Evolutionary conservation across 1,140 invertebrate species (phyloP).

Genomic region (Harlomillsia oculata): DNA sequence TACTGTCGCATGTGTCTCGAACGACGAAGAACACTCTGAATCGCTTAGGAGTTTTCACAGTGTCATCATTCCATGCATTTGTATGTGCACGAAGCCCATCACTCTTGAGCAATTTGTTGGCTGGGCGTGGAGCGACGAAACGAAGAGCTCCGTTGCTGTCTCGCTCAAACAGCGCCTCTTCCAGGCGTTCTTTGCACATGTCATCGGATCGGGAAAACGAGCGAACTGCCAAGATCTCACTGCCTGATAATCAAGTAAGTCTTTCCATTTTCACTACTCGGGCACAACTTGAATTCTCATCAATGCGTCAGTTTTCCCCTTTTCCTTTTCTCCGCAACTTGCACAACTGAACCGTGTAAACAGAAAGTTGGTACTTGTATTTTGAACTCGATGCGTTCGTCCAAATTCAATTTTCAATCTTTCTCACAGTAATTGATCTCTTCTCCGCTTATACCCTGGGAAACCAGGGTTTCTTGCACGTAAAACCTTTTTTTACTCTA

Average conservation of each 20-base stretch:
- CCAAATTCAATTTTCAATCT: no score
- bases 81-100: conserved; percentile 90
- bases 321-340: no score
- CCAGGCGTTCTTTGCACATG: conserved; percentile 48
- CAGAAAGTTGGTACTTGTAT: no score
- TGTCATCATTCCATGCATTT: conserved; percentile 94
- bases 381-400: no score
- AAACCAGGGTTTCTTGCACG: no score
- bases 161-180: conserved; percentile 67
- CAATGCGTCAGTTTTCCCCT: no score
- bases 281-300: no score
- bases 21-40: conserved; percentile 89
- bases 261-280: neutral
- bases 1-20: conserved; percentile 88
- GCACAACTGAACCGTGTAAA: no score
- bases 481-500: no score
- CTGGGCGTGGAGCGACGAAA: conserved; percentile 54
- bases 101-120: conserved; percentile 79
- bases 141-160: conserved; percentile 54
- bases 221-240: conserved; percentile 74
- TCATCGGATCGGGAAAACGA: conserved; percentile 65
- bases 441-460: no score
- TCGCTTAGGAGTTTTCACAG: conserved; percentile 91
- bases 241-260: conserved; percentile 71
- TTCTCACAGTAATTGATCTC: no score